Evolutionary conservation across 2,797 vertebrate species (phyloP), one percentile per base, ranked within the genome.

Genomic region (Rhinella marina): DNA sequence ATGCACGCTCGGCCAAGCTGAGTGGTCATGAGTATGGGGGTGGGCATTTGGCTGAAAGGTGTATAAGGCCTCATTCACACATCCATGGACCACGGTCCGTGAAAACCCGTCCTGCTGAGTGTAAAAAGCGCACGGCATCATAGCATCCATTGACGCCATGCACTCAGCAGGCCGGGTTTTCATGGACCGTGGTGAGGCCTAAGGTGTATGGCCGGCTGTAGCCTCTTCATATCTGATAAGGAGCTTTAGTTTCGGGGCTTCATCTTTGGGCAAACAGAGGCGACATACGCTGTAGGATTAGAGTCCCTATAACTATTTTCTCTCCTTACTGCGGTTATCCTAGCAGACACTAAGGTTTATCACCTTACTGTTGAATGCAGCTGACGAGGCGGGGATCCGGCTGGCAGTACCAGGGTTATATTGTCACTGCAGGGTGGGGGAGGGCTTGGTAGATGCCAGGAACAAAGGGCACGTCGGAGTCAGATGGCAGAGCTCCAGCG

Each of bases 401-500:
- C 54, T 59, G 29, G 29, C 19, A 27, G 7, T 50, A 23, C 62
- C 25, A 12, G 52, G 14, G 32, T 41, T 61, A 73, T 84, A 85
- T 52, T 52, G 72, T 77, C 75, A 23, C 68, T 75, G 82, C 54
- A 23, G 41, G 70, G 81, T 50, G 81, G 41, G 68, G 57, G 72
- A 11, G 41, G 61, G 8, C 21, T 54, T 16, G 61, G 66, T 68
- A 50, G 56, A 19, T 84, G 75, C 73, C 62, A 56, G 64, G 87
- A 61, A 84, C 81, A 88, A 84, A 79, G 59, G 87, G 21, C 32
- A 29, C 73, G 14, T 79, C 79, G 66, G 76, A 61, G 81, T 57
- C 50, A 57, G 41, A 88, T 84, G 73, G 86, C 86, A 25, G 21
- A 41, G 73, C 81, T 88, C 86, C 86, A 68, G 57, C 19, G 21